Evolutionary conservation across 2,113 vertebrate genomes (phyloP), one percentile per base, ranked within the genome.

Genomic region (Burhinus oedicnemus): DNA sequence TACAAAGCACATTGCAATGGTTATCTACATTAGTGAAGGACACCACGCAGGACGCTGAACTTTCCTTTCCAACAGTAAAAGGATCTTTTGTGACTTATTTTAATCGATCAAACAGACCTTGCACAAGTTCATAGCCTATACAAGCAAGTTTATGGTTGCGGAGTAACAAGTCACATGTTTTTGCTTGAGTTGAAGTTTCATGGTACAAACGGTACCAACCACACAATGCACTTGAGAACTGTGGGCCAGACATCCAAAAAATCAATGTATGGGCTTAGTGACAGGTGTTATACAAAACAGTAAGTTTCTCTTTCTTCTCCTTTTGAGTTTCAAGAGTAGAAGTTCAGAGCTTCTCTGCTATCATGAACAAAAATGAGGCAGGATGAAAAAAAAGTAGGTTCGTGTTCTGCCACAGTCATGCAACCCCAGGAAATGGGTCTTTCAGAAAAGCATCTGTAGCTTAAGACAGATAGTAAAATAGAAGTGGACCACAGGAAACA

Each of bases 91-190:
- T n/a, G 27, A 32, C 26, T 86, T 58, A 52, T 74, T 72, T 92
- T 42, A 80, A 42, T 12, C 2, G 3, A 58, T 34, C 29, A 32
- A 79, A 92, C 2, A 85, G 26, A 47, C 12, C 26, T 69, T 18
- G 30, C 47, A 55, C 3, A 78, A 38, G 7, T 54, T 44, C 45
- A 64, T 19, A 54, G 36, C 11, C 13, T 20, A 5, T 0, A 51
- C 0, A 2, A 76, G 30, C n/a, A 22, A 51, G 5, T 45, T 75
- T 29, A 54, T 42, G 26, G 19, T 30, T 0, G 0, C 11, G 34
- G 57, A 88, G 34, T 68, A 80, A 66, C 8, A 8, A 55, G 4
- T 76, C n/a, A 38, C 25, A 45, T 44, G n/a, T n/a, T 55, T 94
- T 45, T 36, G 13, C 47, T 26, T 5, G 9, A 77, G 81, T 2